phyloP scores from a whole-genome alignment of 2,113 vertebrate genomes.

The Urocitellus parryii region DNA sequence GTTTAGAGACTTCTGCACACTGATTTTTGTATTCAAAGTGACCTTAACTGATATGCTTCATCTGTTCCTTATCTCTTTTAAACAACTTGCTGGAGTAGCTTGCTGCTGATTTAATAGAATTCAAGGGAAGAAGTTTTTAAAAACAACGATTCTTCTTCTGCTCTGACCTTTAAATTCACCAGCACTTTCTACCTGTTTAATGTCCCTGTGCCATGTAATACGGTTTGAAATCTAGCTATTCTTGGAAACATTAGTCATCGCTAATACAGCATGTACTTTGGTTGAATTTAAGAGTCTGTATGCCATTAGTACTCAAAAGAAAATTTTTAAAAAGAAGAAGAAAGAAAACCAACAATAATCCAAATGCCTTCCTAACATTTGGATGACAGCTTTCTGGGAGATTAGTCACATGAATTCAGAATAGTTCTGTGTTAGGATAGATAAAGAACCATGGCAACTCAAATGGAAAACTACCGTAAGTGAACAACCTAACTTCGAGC shows the following conservation, averaged over 20 bases:
- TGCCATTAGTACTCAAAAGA: not conserved
- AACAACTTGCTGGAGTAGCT: not conserved
- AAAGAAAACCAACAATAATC: not conserved
- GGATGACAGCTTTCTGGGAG: not conserved
- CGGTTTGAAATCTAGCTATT: not conserved
- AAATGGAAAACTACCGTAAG: not conserved
- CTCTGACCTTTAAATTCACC: not conserved
- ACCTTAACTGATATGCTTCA: not conserved
- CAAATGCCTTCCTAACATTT: not conserved
- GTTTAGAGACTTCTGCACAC: not conserved
- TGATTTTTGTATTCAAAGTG: not conserved
- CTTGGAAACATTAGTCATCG: not conserved
- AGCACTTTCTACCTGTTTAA: not conserved
- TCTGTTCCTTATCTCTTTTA: not conserved
- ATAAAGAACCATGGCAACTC: not conserved
- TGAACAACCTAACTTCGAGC: not conserved
- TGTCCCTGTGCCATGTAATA: not conserved
- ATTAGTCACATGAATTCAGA: not conserved
- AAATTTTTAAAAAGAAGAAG: not conserved
- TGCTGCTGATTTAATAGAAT: not conserved
- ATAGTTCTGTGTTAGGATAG: not conserved
- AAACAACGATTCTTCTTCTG: not conserved
- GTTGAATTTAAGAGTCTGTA: not conserved
- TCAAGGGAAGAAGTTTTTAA: not conserved
- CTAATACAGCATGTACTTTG: not conserved